Evolutionary conservation across 1,140 invertebrate genomes (phyloP).

Genomic region (Dermatophagoides farinae): DNA sequence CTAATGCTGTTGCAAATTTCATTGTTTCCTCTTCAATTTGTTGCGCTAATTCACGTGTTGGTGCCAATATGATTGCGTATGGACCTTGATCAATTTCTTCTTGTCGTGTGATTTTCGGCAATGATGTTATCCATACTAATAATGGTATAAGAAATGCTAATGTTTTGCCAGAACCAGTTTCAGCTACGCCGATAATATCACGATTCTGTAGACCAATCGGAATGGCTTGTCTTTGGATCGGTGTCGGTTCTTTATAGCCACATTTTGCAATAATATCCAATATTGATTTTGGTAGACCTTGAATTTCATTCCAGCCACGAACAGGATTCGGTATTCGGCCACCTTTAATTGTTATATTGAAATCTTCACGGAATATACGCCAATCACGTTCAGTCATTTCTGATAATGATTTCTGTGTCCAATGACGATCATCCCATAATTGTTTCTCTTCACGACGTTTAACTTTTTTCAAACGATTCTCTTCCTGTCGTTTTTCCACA

Average conservation of each 20-base stretch:
- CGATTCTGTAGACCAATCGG: slow-evolving; percentile 94
- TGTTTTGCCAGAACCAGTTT: slow-evolving; percentile 96
- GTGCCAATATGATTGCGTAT: slow-evolving; percentile 95
- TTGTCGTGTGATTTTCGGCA: slow-evolving; percentile 47
- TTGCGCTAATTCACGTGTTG: slow-evolving; percentile 94
- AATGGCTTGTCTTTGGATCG: slow-evolving; percentile 97
- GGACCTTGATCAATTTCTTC: slow-evolving; percentile 50
- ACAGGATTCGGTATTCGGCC: slow-evolving; percentile 92
- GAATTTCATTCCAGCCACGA: slow-evolving; percentile 78
- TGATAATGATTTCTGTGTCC: slow-evolving; percentile 76
- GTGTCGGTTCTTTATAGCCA: slow-evolving; percentile 58
- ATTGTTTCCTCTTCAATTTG: slow-evolving; percentile 98
- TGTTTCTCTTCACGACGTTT: slow-evolving; percentile 93
- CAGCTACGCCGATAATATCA: slow-evolving; percentile 97
- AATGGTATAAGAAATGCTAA: slow-evolving; percentile 93
- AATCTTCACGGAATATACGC: slow-evolving; percentile 98
- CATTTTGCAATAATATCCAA: slow-evolving; percentile 55
- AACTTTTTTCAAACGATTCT: slow-evolving; percentile 75
- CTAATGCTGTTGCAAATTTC: slow-evolving; percentile 85
- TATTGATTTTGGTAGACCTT: slow-evolving; percentile 62
- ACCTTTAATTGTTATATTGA: slow-evolving; percentile 92
- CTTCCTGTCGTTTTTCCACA: slow-evolving; percentile 93
- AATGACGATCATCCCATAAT: slow-evolving; percentile 95
- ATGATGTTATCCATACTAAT: slow-evolving; percentile 88
- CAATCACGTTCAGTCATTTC: slow-evolving; percentile 99